These are phyloP conservation scores for Scaptodrosophila latifasciaeformis DNA, from an alignment of 2,888 invertebrate species.

Conservation along the genomic window DNA sequence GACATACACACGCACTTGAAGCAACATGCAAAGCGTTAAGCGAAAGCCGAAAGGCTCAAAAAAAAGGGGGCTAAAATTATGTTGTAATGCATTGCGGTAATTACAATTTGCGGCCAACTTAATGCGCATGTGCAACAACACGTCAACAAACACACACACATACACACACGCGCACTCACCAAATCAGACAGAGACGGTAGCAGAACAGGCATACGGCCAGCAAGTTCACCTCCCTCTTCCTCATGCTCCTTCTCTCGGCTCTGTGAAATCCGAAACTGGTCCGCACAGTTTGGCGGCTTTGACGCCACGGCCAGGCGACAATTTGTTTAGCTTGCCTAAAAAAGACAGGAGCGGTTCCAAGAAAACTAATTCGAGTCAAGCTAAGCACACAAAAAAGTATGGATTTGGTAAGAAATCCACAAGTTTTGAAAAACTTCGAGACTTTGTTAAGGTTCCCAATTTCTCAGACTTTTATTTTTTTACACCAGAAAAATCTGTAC, in stretches of 20 bases:
- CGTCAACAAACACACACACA: conserved; percentile 50
- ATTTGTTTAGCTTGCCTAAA: no score
- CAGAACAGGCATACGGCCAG: no score
- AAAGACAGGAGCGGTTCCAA: background rate
- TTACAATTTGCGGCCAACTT: conserved; percentile 67
- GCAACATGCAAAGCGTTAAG: conserved; percentile 1
- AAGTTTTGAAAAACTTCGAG: background rate
- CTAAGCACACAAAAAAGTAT: no score
- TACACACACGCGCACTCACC: conserved; percentile 14
- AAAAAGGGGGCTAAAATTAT: conserved; percentile 53
- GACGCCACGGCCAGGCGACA: no score
- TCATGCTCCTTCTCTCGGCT: background rate
- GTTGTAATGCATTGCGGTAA: conserved; percentile 69
- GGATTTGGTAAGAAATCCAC: background rate
- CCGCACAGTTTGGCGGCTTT: conserved; percentile 62
- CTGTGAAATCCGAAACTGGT: conserved; percentile 67
- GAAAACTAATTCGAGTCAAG: no score
- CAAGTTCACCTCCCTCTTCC: background rate
- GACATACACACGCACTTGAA: background rate
- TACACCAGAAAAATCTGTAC: no score
- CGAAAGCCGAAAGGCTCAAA: background rate
- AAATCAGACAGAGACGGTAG: conserved; percentile 21
- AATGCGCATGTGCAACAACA: conserved; percentile 70
- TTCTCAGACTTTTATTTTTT: no score
- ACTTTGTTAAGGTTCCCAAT: background rate